These are phyloP conservation scores for Melieria picta DNA, from an alignment of 2,888 invertebrate genomes.

Conservation along the genomic window DNA sequence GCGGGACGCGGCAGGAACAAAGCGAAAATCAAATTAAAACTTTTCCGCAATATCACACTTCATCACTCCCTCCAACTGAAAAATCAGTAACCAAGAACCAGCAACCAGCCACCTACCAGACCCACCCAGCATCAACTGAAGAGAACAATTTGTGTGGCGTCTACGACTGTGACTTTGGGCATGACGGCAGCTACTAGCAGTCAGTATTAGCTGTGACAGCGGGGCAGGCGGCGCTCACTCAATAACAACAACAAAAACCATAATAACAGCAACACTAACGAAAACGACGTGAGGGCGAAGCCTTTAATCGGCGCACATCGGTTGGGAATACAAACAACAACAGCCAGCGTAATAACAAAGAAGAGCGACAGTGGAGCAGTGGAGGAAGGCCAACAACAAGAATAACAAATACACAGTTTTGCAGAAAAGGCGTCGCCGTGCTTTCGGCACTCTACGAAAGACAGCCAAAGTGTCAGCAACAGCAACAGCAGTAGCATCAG, in stretches of 20 bases:
- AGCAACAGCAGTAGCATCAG: constrained; percentile 13
- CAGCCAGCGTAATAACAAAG: background rate
- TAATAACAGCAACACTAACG: background rate
- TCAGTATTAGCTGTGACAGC: too few species aligned
- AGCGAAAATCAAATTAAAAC: constrained; percentile 14
- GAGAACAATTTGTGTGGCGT: too few species aligned
- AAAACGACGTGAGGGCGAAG: constrained; percentile 12
- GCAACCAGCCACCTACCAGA: too few species aligned
- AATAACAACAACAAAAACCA: constrained; percentile 7
- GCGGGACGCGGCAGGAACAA: background rate
- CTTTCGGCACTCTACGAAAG: constrained; percentile 32
- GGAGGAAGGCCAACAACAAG: constrained; percentile 1
- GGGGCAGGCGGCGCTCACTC: background rate
- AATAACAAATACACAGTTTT: constrained; percentile 11
- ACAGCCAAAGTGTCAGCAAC: constrained; percentile 17
- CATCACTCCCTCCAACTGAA: too few species aligned
- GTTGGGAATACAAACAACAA: constrained; percentile 10
- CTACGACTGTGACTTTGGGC: too few species aligned
- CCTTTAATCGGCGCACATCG: constrained; percentile 25
- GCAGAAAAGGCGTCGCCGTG: constrained; percentile 50
- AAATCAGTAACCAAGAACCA: too few species aligned
- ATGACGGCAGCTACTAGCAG: too few species aligned
- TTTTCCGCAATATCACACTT: constrained; percentile 12
- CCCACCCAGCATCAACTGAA: too few species aligned
- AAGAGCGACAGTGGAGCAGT: background rate